Base-by-base conservation (phyloP, 1,140 invertebrate genomes). In the Arctopsyche grandis region DNA sequence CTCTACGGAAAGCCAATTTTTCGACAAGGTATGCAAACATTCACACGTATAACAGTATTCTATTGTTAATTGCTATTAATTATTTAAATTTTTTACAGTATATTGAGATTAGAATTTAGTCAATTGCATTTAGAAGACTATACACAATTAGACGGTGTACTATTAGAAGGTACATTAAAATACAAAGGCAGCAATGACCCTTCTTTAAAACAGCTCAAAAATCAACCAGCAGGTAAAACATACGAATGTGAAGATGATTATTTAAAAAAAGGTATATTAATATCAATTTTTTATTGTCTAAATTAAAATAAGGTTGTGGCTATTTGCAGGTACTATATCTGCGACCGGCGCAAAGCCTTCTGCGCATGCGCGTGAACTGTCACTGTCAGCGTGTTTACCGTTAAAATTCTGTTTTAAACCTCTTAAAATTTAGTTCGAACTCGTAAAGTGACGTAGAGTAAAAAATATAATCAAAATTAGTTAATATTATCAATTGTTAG, bases 101-200 rank as follows among this genome's bases (percentile, higher is more conserved):
- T 92, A 58, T 86, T 96, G 70, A 89, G 94, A 46, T 87, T 98
- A 74, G 96, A 98, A 85, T 95, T 98, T 83, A 94, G 96, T 86
- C 94, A 96, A 84, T 91, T 89, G 52, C 86, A 91, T 73, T 88
- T 96, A 19, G 91, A 95, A 56, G 97, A 97, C 85, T 97, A 97
- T 83, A 95, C 94, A n/a, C 94, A 96, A 84, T 86, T 97, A 16
- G 96, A 98, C 89, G 95, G 94, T 74, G 91, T 97, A 10, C 86
- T 94, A 80, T 87, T 97, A 24, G 91, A 91, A 84, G 95, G 92
- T 22, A 85, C 80, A 78, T 10, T 85, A 82, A 21, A 79, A 38
- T 24, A 77, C 38, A 22, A 46, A 66, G 14, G 12, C 5, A 52
- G 38, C 5, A 52, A 48, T 75, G 79, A 82, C 12, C 43, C 26